Base-by-base conservation (phyloP, 53 echinoderm and acorn worm species). In the Apostichopus leukothele region DNA sequence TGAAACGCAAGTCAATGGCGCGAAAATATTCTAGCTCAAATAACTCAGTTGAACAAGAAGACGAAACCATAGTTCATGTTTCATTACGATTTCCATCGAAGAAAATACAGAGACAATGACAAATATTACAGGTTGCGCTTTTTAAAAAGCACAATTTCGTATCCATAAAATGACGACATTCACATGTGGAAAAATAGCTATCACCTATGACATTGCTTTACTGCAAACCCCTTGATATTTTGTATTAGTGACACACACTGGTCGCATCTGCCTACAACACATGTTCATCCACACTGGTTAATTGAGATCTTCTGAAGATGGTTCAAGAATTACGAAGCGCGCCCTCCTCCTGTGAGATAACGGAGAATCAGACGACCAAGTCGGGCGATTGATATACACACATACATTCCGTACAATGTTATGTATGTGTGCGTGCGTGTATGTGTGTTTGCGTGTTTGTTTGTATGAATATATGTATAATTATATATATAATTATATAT, bases 201-300 rank as follows among this genome's bases (percentile, higher is more conserved):
- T 55, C 51, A 81, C 22, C 20, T 81, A 81, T 22, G 7, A 52
- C 19, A 9, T 57, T 81, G 7, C 55, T 54, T 59, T 81, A 81
- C 81, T 81, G 59, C 21, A 81, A 59, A 81, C 23, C 81, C 55
- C 60, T 55, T 59, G 81, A 59, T 81, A 81, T 81, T 81, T 20
- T 55, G 81, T 53, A 81, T 59, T 59, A 22, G 81, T 81, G n/a
- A 81, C 81, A 55, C 81, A 60, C 55, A 55, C 54, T 59, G 59
- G 81, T 81, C 20, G 7, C 81, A 81, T 81, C 81, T 81, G 54
- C 81, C 23, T 23, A 19, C 60, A 54, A 59, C 57, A 71, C 71
- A 71, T 71, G 71, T 71, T 71, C 71, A 19, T 71, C 71, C 6
- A 71, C 71, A 18, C 6, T 19, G 20, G 71, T 18, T 16, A 71